Evolutionary conservation across 2,797 vertebrate genomes (phyloP), one percentile per base, ranked within the genome.

Genomic region (Xerus rutilus): DNA sequence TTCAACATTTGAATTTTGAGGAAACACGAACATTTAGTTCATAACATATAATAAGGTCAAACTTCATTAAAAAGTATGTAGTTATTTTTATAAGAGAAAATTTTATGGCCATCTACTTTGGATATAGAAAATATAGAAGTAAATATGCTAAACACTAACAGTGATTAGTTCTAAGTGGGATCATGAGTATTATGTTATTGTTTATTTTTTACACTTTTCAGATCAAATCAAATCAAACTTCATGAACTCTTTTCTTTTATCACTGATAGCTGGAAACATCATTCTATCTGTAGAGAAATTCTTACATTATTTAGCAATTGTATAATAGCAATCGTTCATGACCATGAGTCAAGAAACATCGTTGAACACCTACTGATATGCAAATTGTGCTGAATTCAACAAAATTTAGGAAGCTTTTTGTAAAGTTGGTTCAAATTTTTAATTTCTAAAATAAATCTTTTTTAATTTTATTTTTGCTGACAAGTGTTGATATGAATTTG

Each of bases 341-440:
- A 69, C 9, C 39, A 13, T 43, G 83, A 78, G 28, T 87, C 57
- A 92, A 70, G 12, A 92, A 86, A 76, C 32, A 45, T 49, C 47
- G 32, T 47, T 32, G 52, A 81, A 43, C 3, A 64, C 1, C 4
- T 59, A 62, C 57, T 88, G 23, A 30, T 65, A 83, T 81, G 14
- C 47, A 79, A 65, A 30, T 81, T 70, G 47, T 59, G n/a, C 15
- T 54, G 23, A 85, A 72, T 88, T 15, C 88, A 89, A 78, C 3
- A 76, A 39, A 76, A 39, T 77, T 91, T 47, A 79, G 59, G 17
- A 67, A 86, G 20, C 5, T 67, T 45, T 86, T 96, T 54, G 65
- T 14, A 84, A 96, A 91, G 32, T 28, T 57, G 23, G 17, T 86
- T 91, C 32, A 91, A 67, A 93, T 45, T 49, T 89, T 70, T 59